Percentiles rank a stretch among this genome's conserved stretches.
Evolutionary conservation across 2,113 vertebrate species (phyloP).

Genomic region (Phylloscopus trochilus): DNA sequence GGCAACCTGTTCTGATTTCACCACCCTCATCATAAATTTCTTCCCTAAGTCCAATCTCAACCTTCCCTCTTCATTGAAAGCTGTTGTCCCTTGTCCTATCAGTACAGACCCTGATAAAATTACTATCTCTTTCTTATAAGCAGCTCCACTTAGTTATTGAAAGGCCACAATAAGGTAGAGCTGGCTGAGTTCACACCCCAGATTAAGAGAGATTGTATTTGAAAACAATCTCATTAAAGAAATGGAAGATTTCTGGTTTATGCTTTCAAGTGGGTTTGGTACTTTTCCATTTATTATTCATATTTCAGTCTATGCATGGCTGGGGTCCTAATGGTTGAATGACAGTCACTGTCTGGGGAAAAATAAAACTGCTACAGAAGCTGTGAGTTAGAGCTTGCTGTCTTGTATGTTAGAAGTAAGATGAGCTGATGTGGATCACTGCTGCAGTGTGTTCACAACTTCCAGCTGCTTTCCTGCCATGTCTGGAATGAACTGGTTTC

Average conservation of each 20-base stretch:
- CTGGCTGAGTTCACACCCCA: not conserved
- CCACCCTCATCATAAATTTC: not conserved
- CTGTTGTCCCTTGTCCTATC: not conserved
- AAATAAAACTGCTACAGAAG: not conserved
- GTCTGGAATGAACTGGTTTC: not conserved
- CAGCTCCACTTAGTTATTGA: not conserved
- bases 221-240: not conserved
- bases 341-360: not conserved
- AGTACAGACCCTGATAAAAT: not conserved
- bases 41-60: not conserved
- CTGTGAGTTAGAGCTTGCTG: not conserved
- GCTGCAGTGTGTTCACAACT: not conserved
- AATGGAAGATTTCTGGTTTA: not conserved
- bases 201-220: not conserved
- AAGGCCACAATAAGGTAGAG: not conserved
- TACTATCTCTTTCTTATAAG: not conserved
- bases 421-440: not conserved
- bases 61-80: not conserved
- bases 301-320: not conserved
- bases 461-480: not conserved
- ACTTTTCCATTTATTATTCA: not conserved
- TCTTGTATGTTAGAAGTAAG: not conserved
- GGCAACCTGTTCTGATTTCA: not conserved
- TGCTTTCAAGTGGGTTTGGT: not conserved
- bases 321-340: not conserved